Base-by-base conservation (phyloP, 2,797 vertebrate genomes). In the Acipenser oxyrinchus region DNA sequence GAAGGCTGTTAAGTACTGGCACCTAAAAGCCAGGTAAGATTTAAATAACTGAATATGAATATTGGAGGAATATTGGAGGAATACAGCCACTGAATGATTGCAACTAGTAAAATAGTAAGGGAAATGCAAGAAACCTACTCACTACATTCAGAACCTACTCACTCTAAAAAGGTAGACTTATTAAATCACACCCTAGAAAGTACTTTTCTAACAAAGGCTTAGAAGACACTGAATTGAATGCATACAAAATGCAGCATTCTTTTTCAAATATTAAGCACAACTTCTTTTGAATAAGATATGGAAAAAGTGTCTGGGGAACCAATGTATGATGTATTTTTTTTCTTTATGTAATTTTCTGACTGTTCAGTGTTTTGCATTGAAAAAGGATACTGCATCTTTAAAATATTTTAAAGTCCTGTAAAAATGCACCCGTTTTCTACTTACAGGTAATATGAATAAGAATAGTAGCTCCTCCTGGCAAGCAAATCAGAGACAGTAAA, bases 391-490 rank as follows among this genome's bases (percentile, higher is more conserved):
- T 96, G 95, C 94, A 95, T 94, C 92, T 94, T 94, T 90, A 93
- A 95, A 91, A 95, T 78, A 93, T 75, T 1, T 71, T 85, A 90
- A 86, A 88, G 76, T 78, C 75, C 79, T 80, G 50, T 68, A 70
- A 70, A 90, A 84, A 68, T 81, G 91, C 90, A 86, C 87, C 84
- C 83, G n/a, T 84, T 82, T 89, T 95, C 93, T 99, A 99, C 97
- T 99, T 99, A 99, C 96, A 99, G 97, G 93, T 99, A 98, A 97
- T 99, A 99, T 93, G 97, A 99, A 94, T 99, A 99, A 93, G 97
- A 98, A 98, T 99, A 98, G 96, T 98, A 97, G 96, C 93, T 99
- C 97, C 97, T 99, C 92, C 97, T 99, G 95, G 94, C 85, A 93
- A 95, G 95, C 95, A 94, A 96, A 97, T 95, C 93, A 98, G 93